phyloP scores from a whole-genome alignment of 23 tunicate genomes.

The Ascidia mentula region DNA sequence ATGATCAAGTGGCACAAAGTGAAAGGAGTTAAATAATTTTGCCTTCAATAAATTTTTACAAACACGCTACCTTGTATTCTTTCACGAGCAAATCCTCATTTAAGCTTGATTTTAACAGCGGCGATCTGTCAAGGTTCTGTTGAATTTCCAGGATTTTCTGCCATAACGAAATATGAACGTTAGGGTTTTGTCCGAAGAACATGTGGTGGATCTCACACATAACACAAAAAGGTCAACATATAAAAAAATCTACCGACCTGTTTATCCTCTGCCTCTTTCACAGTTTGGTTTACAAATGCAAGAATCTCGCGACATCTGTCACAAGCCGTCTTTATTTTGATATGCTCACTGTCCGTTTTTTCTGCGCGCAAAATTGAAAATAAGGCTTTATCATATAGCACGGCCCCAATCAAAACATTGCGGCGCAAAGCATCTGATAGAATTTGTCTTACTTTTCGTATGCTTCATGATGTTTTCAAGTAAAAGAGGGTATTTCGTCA shows the following conservation, averaged over 20 bases:
- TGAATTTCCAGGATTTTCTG: slow-evolving; percentile 86
- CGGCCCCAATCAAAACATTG: no score
- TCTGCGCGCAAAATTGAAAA: slow-evolving; percentile 19
- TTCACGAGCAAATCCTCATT: slow-evolving; percentile 23
- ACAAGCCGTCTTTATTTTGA: slow-evolving; percentile 41
- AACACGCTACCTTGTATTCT: slow-evolving; percentile 79
- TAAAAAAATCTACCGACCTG: slow-evolving; percentile 29
- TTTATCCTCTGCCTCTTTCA: slow-evolving; percentile 85
- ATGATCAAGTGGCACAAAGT: no score
- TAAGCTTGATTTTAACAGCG: slow-evolving; percentile 30
- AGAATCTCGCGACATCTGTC: slow-evolving; percentile 63
- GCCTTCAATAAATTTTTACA: no score
- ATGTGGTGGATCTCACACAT: no score
- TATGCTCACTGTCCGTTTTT: slow-evolving; percentile 50
- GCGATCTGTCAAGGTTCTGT: slow-evolving; percentile 61
- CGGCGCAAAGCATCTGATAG: no score
- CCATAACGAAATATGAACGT: background rate
- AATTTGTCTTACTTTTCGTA: slow-evolving; percentile 86
- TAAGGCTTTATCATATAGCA: background rate
- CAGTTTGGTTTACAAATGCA: slow-evolving; percentile 74
- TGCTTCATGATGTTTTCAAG: slow-evolving; percentile 75
- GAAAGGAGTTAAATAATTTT: no score
- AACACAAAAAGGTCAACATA: background rate
- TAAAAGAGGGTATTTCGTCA: slow-evolving; percentile 83
- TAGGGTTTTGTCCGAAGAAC: no score